Conservation (phyloP, 2,888 invertebrate species). For the Meteorus cinctellus region DNA sequence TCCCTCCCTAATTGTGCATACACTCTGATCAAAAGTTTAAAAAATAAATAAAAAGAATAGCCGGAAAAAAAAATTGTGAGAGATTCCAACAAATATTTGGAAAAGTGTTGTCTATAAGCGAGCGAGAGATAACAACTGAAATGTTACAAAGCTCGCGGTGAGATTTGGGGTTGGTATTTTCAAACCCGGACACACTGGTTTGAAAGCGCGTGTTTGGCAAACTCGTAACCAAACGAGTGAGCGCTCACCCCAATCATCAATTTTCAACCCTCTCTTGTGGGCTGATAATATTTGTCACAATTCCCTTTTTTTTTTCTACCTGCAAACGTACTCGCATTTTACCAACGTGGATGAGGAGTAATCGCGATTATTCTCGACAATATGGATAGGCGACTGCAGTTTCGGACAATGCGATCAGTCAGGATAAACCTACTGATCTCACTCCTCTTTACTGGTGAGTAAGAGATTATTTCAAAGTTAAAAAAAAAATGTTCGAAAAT, state of each 20-base stretch:
- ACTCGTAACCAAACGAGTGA: background rate
- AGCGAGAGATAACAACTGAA: slow-evolving; percentile 16
- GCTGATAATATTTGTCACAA: slow-evolving; percentile 16
- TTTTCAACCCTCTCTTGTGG: slow-evolving; percentile 25
- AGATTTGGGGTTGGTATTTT: slow-evolving; percentile 12
- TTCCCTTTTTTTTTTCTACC: slow-evolving; percentile 8
- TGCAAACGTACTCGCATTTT: slow-evolving; percentile 13
- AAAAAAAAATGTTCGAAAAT: background rate
- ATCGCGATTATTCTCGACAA: slow-evolving; percentile 35
- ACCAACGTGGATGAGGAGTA: slow-evolving; percentile 42
- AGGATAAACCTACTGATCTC: slow-evolving; percentile 46
- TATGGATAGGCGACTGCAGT: slow-evolving; percentile 53
- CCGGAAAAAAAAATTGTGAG: background rate
- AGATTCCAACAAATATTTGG: background rate
- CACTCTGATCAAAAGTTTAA: slow-evolving; percentile 4
- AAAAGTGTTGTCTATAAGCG: background rate
- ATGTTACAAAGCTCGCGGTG: slow-evolving; percentile 40
- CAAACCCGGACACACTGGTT: slow-evolving; percentile 11
- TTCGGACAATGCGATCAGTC: slow-evolving; percentile 50
- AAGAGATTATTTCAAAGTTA: slow-evolving; percentile 8
- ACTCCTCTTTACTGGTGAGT: slow-evolving; percentile 53
- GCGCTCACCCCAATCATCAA: background rate
- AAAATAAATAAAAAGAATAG: background rate
- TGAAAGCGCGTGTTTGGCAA: slow-evolving; percentile 7
- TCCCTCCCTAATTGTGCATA: slow-evolving; percentile 5